Conservation (phyloP, 2,113 vertebrate genomes). For the Pomatorhinus ruficollis region DNA sequence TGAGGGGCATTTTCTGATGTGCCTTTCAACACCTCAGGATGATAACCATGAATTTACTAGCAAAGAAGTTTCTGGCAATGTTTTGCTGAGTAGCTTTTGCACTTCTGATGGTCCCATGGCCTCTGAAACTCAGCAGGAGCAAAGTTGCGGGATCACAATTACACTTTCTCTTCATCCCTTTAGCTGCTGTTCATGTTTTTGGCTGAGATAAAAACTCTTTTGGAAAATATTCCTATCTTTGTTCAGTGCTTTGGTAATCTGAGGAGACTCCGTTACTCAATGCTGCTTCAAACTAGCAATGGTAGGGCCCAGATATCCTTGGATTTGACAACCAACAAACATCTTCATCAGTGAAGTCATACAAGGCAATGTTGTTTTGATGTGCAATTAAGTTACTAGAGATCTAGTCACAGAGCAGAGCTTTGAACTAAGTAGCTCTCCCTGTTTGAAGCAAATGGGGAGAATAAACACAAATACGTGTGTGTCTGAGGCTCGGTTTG, state of each 20-base stretch:
- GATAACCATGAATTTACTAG: neutral
- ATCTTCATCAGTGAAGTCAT: neutral
- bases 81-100: neutral
- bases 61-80: neutral
- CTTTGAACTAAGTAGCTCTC: constrained; percentile 20
- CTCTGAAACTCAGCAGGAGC: neutral
- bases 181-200: neutral
- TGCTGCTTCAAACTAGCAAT: neutral
- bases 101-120: neutral
- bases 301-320: neutral
- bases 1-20: accelerated
- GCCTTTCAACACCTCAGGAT: neutral
- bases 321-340: neutral
- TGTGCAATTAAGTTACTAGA: constrained; percentile 18
- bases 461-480: neutral
- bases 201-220: neutral
- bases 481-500: neutral
- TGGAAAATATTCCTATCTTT: neutral
- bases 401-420: neutral
- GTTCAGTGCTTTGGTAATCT: neutral
- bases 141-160: neutral
- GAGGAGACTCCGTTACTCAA: neutral
- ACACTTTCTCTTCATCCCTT: neutral
- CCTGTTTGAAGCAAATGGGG: neutral
- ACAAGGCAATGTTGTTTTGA: neutral